A percentile compares a stretch with the other conserved stretches of the same genome.
Conservation (phyloP, 2,113 vertebrate genomes). For the Myiozetetes cayanensis region DNA sequence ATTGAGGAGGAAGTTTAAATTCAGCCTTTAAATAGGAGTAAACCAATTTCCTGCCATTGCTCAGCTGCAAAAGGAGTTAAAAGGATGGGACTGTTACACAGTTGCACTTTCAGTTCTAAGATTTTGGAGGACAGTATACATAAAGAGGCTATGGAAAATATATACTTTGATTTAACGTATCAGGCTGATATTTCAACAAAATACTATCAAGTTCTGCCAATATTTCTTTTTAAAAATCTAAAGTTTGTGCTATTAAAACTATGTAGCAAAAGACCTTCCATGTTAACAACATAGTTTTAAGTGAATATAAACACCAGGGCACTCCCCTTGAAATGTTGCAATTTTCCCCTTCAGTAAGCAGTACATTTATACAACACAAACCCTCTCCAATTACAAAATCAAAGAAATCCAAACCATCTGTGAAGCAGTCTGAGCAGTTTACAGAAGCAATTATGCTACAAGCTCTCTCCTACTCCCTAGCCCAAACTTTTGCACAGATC, state of each 20-base stretch:
- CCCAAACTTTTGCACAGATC: rapidly evolving
- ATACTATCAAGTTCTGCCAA: not conserved
- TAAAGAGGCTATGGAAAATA: not conserved
- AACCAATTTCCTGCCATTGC: not conserved
- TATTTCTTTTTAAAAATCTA: not conserved
- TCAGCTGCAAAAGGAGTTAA: not conserved
- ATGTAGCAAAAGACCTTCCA: not conserved
- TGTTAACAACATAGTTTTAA: not conserved
- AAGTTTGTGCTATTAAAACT: not conserved
- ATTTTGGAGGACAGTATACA: not conserved
- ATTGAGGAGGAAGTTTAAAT: not conserved
- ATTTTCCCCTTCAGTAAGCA: not conserved
- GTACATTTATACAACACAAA: not conserved
- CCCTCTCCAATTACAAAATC: not conserved
- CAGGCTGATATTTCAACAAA: not conserved
- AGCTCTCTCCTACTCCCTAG: not conserved
- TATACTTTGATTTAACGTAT: not conserved
- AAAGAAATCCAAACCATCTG: not conserved
- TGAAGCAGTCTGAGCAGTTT: not conserved
- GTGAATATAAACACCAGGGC: not conserved
- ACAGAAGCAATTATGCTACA: not conserved
- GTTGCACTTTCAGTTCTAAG: not conserved
- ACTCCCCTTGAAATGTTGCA: not conserved
- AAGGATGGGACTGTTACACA: not conserved
- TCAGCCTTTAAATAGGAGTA: not conserved